These are phyloP conservation scores for Cheirogaleus major DNA, from an alignment of 2,797 vertebrate genomes.

Conservation along the genomic window DNA sequence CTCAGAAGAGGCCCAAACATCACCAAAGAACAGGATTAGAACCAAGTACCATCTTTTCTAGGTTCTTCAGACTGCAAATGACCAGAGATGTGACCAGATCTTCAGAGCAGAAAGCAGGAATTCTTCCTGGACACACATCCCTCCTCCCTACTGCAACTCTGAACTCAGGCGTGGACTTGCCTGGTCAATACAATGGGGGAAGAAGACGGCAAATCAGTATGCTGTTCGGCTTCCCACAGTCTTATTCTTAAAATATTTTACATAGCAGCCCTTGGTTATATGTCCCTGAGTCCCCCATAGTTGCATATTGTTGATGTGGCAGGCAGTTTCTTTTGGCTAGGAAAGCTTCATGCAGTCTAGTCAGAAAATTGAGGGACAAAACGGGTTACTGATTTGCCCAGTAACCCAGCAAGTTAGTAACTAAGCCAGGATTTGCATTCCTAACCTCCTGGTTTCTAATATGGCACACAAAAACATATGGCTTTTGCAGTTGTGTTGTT, in stretches of 20 bases:
- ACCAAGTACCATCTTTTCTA: not conserved
- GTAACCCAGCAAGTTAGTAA: not conserved
- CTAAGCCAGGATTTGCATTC: not conserved
- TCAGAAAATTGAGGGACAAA: not conserved
- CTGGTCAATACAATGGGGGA: not conserved
- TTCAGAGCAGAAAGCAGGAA: not conserved
- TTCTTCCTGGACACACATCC: not conserved
- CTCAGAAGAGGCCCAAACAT: not conserved
- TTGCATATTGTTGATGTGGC: not conserved
- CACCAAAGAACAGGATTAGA: not conserved
- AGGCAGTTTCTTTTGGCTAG: not conserved
- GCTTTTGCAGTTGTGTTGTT: slow-evolving; percentile 16
- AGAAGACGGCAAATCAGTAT: not conserved
- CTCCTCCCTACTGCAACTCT: not conserved
- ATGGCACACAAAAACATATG: not conserved
- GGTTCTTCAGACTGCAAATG: not conserved
- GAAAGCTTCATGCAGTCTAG: not conserved
- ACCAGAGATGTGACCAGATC: not conserved
- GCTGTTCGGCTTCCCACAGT: not conserved
- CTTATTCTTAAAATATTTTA: not conserved
- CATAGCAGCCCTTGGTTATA: not conserved
- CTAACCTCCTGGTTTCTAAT: not conserved
- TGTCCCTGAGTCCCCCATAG: not conserved
- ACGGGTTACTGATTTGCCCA: not conserved
- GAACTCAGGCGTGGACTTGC: not conserved